Evolutionary conservation across 1,140 invertebrate genomes (phyloP).

Genomic region (Ericerus pela): DNA sequence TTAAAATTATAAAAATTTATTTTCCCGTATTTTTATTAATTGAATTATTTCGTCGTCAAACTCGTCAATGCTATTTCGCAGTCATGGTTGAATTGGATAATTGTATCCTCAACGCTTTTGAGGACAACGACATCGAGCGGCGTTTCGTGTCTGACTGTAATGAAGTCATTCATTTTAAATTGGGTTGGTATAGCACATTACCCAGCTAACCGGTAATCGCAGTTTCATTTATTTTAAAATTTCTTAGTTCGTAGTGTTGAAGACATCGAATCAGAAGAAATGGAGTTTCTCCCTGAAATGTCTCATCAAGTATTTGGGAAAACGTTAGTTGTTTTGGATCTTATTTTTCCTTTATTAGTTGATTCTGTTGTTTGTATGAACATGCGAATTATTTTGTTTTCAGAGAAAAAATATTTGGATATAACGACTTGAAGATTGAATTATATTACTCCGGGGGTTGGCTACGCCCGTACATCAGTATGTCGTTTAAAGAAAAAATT

Average conservation of each 20-base stretch:
- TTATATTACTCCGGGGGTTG: conserved; percentile 70
- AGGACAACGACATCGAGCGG: conserved; percentile 22
- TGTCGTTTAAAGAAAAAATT: conserved; percentile 47
- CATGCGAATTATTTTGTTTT: conserved; percentile 24
- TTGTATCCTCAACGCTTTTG: background rate
- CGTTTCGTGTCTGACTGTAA: conserved; percentile 51
- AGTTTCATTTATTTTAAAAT: conserved; percentile 16
- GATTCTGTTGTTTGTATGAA: conserved; percentile 1
- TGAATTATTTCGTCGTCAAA: too few relatives aligned
- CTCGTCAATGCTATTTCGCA: too few relatives aligned
- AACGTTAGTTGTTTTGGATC: conserved; percentile 34
- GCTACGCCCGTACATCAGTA: conserved; percentile 53
- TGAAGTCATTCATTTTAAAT: conserved; percentile 58
- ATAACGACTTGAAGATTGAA: conserved; percentile 62
- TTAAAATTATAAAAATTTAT: too few relatives aligned
- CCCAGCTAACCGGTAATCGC: background rate
- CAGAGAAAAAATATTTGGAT: conserved; percentile 86
- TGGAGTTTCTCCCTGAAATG: conserved; percentile 69
- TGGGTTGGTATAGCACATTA: conserved; percentile 38
- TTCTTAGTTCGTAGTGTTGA: conserved; percentile 43
- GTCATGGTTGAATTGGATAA: background rate
- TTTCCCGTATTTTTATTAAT: too few relatives aligned
- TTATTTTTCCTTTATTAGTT: conserved; percentile 1
- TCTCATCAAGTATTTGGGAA: conserved; percentile 89
- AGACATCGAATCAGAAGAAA: conserved; percentile 56